Conservation (phyloP, 2,888 invertebrate species). For the Lutraria lutraria region DNA sequence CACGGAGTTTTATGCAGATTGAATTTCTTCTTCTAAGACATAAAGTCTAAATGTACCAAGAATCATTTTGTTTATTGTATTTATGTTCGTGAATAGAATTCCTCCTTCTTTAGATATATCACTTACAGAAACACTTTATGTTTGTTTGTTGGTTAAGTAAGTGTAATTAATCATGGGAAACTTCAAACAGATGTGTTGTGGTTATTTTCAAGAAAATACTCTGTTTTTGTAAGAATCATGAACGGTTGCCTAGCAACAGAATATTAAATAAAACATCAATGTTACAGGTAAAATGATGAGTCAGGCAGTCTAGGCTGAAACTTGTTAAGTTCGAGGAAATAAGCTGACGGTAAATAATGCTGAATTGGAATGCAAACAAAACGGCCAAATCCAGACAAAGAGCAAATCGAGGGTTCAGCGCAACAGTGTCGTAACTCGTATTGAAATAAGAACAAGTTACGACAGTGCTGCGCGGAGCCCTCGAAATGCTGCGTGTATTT, state of each 20-base stretch:
- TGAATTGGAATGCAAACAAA: not conserved
- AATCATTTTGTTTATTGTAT: too few relatives aligned
- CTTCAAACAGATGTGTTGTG: not conserved
- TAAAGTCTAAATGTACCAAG: too few relatives aligned
- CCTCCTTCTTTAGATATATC: not conserved
- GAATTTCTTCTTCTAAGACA: too few relatives aligned
- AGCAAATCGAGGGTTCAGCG: too few relatives aligned
- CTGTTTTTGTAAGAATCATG: not conserved
- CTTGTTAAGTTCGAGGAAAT: not conserved
- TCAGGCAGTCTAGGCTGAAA: not conserved
- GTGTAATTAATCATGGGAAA: not conserved
- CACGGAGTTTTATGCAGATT: too few relatives aligned
- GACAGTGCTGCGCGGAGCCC: too few relatives aligned
- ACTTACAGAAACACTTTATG: not conserved
- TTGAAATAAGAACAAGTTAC: too few relatives aligned
- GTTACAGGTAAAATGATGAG: constrained; percentile 24
- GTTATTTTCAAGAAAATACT: not conserved
- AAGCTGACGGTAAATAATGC: not conserved
- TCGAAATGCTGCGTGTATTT: too few relatives aligned
- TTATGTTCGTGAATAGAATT: not conserved
- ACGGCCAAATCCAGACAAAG: not conserved
- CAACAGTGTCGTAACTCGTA: too few relatives aligned
- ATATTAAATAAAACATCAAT: constrained; percentile 8
- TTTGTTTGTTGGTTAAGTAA: not conserved
- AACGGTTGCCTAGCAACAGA: not conserved